A percentile compares a stretch with the other conserved stretches of the same genome.
Conservation (phyloP, 1,140 invertebrate genomes). For the Schlechtendalia chinensis region DNA sequence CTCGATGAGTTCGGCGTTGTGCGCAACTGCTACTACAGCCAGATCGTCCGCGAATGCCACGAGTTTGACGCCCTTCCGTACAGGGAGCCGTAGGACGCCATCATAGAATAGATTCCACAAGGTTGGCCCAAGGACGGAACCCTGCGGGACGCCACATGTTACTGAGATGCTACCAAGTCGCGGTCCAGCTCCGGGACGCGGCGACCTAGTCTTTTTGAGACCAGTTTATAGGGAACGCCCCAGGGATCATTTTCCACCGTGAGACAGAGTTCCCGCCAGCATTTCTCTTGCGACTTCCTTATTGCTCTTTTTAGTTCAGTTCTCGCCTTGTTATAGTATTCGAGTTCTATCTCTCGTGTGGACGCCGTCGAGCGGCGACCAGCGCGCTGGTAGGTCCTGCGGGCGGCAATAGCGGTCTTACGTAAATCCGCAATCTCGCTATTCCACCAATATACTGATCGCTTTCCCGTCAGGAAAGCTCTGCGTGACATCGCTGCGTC, state of each 20-base stretch:
- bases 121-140: neutral
- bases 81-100: neutral
- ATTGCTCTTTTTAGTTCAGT: neutral
- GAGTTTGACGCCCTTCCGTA: neutral
- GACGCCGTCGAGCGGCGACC: neutral
- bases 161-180: too few species aligned
- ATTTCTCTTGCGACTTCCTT: neutral
- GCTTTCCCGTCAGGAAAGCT: neutral
- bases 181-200: too few species aligned
- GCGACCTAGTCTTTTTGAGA: neutral
- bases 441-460: neutral
- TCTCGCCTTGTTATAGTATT: too few species aligned
- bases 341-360: too few species aligned
- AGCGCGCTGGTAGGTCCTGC: neutral
- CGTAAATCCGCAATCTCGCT: neutral
- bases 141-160: neutral
- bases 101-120: neutral
- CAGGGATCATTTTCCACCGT: conserved; percentile 11
- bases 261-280: conserved; percentile 9
- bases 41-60: neutral
- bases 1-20: too few species aligned
- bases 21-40: too few species aligned
- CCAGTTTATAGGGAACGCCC: neutral
- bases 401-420: neutral
- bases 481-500: neutral